Percentiles rank a stretch among this genome's conserved stretches.
Conservation (phyloP, 2,113 vertebrate species). For the Dromiciops gliroides region DNA sequence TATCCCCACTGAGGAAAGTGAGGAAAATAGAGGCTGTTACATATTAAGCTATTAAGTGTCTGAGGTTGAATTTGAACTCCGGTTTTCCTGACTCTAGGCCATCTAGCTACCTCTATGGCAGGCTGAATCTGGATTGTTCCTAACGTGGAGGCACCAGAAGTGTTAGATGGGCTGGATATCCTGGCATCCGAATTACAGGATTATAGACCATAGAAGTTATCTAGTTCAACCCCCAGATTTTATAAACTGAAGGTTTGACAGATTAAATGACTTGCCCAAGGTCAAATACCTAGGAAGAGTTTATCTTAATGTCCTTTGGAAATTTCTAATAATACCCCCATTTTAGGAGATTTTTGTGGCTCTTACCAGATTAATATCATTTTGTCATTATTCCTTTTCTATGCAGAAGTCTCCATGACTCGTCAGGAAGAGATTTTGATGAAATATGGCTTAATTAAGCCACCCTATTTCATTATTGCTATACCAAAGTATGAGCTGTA, state of each 20-base stretch:
- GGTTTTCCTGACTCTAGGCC: neutral
- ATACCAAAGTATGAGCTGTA: neutral
- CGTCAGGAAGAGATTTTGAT: neutral
- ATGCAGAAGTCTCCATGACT: neutral
- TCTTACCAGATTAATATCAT: neutral
- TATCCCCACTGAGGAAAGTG: neutral
- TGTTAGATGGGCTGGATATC: neutral
- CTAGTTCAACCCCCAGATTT: neutral
- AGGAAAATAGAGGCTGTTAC: neutral
- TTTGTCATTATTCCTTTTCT: neutral
- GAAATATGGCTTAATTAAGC: neutral
- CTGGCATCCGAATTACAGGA: neutral
- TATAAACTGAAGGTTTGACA: neutral
- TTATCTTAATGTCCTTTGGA: neutral
- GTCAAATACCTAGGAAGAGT: neutral
- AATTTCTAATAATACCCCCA: neutral
- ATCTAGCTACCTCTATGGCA: neutral
- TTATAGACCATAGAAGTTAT: neutral
- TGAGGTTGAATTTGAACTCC: neutral
- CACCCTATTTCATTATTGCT: neutral
- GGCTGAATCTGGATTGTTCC: neutral
- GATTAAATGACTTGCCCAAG: neutral
- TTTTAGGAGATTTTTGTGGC: neutral
- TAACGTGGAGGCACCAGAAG: neutral
- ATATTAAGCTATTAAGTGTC: neutral